Conservation (phyloP, 1,140 invertebrate species). For the Drosophila kanapiae region DNA sequence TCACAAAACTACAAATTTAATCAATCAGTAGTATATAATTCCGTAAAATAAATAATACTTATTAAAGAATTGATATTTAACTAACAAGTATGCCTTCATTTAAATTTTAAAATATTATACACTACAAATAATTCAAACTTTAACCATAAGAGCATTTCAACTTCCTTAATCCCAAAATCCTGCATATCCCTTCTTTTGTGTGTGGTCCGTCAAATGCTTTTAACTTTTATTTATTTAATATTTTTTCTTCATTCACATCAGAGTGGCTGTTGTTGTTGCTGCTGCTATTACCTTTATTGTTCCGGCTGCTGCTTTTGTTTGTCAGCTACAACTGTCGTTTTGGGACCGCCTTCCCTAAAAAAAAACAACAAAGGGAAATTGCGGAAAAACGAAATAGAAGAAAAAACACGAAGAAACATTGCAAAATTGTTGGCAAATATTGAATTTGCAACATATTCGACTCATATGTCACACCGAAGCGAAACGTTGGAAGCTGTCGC, state of each 20-base stretch:
- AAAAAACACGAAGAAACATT: slow-evolving; percentile 63
- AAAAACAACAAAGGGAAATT: slow-evolving; percentile 17
- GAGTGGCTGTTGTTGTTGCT: slow-evolving; percentile 45
- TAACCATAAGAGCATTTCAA: slow-evolving; percentile 22
- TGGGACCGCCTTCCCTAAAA: slow-evolving; percentile 43
- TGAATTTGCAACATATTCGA: slow-evolving; percentile 85
- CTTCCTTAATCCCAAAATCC: slow-evolving; percentile 4
- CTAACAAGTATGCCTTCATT: too few species aligned
- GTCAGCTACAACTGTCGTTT: slow-evolving; percentile 65
- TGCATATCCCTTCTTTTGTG: slow-evolving; percentile 19
- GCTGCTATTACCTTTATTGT: slow-evolving; percentile 39
- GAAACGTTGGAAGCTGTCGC: slow-evolving; percentile 54
- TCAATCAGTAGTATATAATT: background rate
- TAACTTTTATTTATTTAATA: slow-evolving; percentile 74
- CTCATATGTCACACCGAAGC: slow-evolving; percentile 72
- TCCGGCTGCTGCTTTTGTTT: slow-evolving; percentile 56
- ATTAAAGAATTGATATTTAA: background rate
- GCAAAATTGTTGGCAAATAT: slow-evolving; percentile 85
- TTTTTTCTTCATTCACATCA: slow-evolving; percentile 25
- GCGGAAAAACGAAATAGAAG: slow-evolving; percentile 15
- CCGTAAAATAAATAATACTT: background rate
- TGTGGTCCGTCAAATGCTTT: slow-evolving; percentile 73
- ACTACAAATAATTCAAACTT: background rate
- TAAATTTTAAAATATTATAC: background rate
- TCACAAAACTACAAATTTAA: too few species aligned